phyloP scores from a whole-genome alignment of 2,888 invertebrate genomes.

The Chrysolina haemoptera region DNA sequence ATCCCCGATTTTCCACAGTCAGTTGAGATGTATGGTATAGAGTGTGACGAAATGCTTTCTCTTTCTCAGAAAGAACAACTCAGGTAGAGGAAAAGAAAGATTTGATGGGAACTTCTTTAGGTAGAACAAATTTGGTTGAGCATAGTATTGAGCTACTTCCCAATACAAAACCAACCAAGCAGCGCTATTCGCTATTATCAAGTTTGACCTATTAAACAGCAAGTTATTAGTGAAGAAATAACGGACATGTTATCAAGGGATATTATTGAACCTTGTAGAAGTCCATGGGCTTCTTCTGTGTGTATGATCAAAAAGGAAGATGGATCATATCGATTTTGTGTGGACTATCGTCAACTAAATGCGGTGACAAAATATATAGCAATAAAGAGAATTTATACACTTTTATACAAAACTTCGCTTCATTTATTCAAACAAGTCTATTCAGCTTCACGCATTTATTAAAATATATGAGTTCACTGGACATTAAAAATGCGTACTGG shows the following conservation, averaged over 20 bases:
- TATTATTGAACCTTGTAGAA: slow-evolving; percentile 35
- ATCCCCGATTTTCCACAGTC: slow-evolving; percentile 1
- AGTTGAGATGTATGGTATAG: slow-evolving; percentile 6
- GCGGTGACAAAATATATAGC: too few relatives aligned
- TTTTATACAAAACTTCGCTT: too few relatives aligned
- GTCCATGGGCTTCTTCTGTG: slow-evolving; percentile 37
- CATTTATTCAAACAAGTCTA: too few relatives aligned
- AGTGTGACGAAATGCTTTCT: not conserved
- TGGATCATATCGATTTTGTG: not conserved
- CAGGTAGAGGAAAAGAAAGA: not conserved
- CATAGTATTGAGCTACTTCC: not conserved
- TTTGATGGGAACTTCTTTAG: not conserved
- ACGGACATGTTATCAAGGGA: not conserved
- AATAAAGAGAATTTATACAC: too few relatives aligned
- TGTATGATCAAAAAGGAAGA: slow-evolving; percentile 32
- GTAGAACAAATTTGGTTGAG: too few relatives aligned
- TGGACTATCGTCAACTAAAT: too few relatives aligned
- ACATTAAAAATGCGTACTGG: slow-evolving; percentile 1
- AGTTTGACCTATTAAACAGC: too few relatives aligned
- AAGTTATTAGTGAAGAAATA: too few relatives aligned
- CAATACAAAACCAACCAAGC: slow-evolving; percentile 25
- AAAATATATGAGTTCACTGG: too few relatives aligned
- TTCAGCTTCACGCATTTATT: too few relatives aligned
- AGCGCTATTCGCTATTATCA: not conserved
- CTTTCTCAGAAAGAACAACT: slow-evolving; percentile 6